A percentile compares a stretch with the other conserved stretches of the same genome.
These are phyloP conservation scores for Varroa destructor DNA, from an alignment of 1,140 invertebrate species.

Conservation along the genomic window DNA sequence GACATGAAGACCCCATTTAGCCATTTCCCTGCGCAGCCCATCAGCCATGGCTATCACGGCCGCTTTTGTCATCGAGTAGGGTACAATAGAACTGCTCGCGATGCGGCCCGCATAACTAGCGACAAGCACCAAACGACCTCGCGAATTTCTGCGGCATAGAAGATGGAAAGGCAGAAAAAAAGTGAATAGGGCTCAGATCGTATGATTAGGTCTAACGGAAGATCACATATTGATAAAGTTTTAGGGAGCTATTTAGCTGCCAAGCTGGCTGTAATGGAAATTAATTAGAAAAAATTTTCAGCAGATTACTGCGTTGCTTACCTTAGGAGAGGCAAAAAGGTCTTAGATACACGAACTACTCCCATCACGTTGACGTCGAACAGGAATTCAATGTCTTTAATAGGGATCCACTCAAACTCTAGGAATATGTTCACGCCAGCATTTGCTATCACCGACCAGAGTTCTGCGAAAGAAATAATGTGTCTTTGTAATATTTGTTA, in stretches of 20 bases:
- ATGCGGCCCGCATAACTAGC: constrained; percentile 32
- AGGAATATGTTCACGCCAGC: constrained; percentile 42
- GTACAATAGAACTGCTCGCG: constrained; percentile 4
- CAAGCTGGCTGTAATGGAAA: too few species aligned
- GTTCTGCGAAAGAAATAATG: constrained; percentile 29
- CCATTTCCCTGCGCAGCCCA: constrained; percentile 31
- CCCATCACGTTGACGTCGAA: constrained; percentile 34
- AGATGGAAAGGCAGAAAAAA: too few species aligned
- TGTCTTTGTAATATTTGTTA: too few species aligned
- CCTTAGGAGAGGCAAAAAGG: constrained; percentile 32
- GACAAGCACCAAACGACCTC: constrained; percentile 34
- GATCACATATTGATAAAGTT: too few species aligned
- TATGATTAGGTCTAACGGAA: too few species aligned
- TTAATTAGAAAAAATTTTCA: too few species aligned
- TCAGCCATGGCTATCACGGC: constrained; percentile 32
- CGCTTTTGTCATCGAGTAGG: constrained; percentile 34
- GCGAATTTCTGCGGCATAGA: neutral
- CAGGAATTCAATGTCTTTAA: constrained; percentile 28
- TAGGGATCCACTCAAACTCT: constrained; percentile 38
- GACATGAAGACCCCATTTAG: constrained; percentile 37
- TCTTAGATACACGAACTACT: constrained; percentile 30
- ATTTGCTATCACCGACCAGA: constrained; percentile 40
- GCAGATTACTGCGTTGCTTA: neutral
- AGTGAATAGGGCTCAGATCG: too few species aligned
- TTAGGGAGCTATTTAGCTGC: too few species aligned